Base-by-base conservation (phyloP, 2,797 vertebrate species). In the Chelonia mydas region DNA sequence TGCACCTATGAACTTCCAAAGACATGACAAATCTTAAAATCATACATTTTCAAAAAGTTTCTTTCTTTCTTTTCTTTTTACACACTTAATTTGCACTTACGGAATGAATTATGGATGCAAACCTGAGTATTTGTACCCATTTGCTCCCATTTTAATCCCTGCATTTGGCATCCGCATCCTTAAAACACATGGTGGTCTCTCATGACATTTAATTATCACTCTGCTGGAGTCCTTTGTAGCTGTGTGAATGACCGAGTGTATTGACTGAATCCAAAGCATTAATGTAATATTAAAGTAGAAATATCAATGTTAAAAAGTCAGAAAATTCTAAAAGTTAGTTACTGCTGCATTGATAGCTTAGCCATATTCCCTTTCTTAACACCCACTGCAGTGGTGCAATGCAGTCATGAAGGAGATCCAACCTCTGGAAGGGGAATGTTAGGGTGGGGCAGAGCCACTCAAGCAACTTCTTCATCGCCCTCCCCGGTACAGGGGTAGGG, bases 61-160 rank as follows among this genome's bases (percentile, higher is more conserved):
- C 5, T 79, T 8, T 68, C 72, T 54, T 59, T 74, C 91, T 82
- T 16, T 50, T 25, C 55, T 61, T 83, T 79, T 23, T 77, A 50
- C 0, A 28, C 13, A 25, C 65, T 88, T 77, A 41, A 55, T 84
- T 84, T 91, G 57, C 49, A 94, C 45, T 5, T 78, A 45, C 5
- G 81, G 94, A 94, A 88, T 80, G 5, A 84, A 87, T 92, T 78
- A 47, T 11, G 41, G 31, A 13, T 50, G 41, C 86, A 96, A 94
- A 87, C 27, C 0, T 2, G 21, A 23, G 31, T 82, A 91, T 77
- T 88, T 3, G 28, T 31, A 83, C 81, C n/a, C 59, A n/a, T 50
- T 65, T 88, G 89, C 51, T 68, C n/a, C 80, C 8, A 1, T 82
- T 21, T 84, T 81, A 88, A 7, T 90, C 51, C 3, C 11, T 94